Evolutionary conservation across 2,888 invertebrate species (phyloP), one percentile per base, ranked within the genome.

Genomic region (Acronicta psi): DNA sequence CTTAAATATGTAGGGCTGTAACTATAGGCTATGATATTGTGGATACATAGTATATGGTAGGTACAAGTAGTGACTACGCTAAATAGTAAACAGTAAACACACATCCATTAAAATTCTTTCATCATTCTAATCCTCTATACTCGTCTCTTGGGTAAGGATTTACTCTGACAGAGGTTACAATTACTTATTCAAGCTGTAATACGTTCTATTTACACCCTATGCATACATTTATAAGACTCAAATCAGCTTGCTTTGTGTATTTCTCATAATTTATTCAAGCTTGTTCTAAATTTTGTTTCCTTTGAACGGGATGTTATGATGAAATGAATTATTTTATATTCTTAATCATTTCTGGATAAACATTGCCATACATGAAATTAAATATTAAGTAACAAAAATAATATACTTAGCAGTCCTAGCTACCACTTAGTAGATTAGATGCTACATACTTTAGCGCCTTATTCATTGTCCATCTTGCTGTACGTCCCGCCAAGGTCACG

Each of bases 241-340:
- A 56, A 69, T 58, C 25, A 56, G 17, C 31, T 51, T 50, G 46
- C 16, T 52, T 42, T 37, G 20, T 46, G 10, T 29, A 18, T 11
- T 17, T 17, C n/a, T 72, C 36, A 55, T 64, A 38, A 64, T 44
- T 58, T 64, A 63, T 72, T n/a, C 18, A 61, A 5, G 37, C 34
- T 41, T 29, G 25, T 29, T 46, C 38, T 46, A 50, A 50, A 50
- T 52, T 54, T 57, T 41, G 18, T 41, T 53, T 52, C 29, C 34
- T 59, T 41, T 45, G 53, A 45, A 41, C 38, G 10, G 20, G n/a
- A 58, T 18, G 16, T 45, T 31, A 17, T 18, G 17, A 17, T 47
- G 7, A 34, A 47, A 17, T 17, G n/a, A n/a, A 29, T n/a, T 36
- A 40, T 36, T 36, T 29, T 18, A 20, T 36, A 55, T n/a, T 34